These are phyloP conservation scores for Drosophila acutilabella DNA, from an alignment of 2,888 invertebrate genomes.

Conservation along the genomic window DNA sequence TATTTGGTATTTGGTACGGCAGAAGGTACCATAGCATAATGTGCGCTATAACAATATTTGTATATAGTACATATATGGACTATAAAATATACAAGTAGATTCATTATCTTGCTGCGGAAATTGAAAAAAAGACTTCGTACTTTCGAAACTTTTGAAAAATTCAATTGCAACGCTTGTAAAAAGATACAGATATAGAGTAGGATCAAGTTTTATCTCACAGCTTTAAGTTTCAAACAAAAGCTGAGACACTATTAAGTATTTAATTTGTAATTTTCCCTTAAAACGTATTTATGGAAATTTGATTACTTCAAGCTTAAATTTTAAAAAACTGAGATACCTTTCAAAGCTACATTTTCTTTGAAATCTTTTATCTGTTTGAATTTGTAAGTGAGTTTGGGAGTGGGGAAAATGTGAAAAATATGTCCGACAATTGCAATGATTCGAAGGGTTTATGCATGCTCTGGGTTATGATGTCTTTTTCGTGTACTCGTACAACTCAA, in stretches of 20 bases:
- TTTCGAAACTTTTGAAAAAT: too few relatives aligned
- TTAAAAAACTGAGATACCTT: too few relatives aligned
- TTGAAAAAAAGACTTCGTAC: too few relatives aligned
- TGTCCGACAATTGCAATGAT: conserved; percentile 1
- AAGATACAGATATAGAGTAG: too few relatives aligned
- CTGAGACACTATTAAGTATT: background rate
- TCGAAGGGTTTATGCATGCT: conserved; percentile 14
- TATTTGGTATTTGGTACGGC: background rate
- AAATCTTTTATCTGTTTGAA: background rate
- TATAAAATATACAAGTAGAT: conserved; percentile 4
- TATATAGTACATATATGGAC: background rate
- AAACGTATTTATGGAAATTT: too few relatives aligned
- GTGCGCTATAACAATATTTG: too few relatives aligned
- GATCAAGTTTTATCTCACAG: too few relatives aligned
- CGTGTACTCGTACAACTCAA: conserved; percentile 21
- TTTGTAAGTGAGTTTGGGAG: background rate
- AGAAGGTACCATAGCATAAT: background rate
- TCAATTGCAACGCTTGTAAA: too few relatives aligned
- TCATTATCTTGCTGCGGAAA: conserved; percentile 8
- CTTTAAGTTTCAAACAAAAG: too few relatives aligned
- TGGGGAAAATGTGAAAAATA: conserved; percentile 10
- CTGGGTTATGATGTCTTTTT: conserved; percentile 29
- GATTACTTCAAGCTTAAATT: too few relatives aligned
- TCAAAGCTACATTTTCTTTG: background rate
- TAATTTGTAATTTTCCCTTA: too few relatives aligned